Evolutionary conservation across 1,140 invertebrate species (phyloP).

Genomic region (Cherax quadricarinatus): DNA sequence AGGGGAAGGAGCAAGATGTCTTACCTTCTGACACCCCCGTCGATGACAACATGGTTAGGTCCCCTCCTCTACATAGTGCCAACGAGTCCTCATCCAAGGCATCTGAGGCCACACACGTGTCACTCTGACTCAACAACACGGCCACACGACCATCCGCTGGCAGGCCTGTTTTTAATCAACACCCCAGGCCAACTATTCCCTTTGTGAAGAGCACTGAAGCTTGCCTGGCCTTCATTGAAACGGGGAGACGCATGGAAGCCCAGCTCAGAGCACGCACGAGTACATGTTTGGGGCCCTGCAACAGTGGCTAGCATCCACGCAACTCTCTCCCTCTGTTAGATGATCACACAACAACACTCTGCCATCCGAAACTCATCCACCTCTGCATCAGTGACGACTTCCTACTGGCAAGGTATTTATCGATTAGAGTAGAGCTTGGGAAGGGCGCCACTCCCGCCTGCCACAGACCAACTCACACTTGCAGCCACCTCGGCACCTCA

Average conservation of each 20-base stretch:
- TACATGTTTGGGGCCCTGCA: neutral
- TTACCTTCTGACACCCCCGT: constrained; percentile 58
- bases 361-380: constrained; percentile 15
- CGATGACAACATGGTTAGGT: constrained; percentile 68
- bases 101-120: constrained; percentile 55
- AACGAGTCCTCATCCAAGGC: constrained; percentile 61
- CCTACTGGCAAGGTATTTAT: constrained; percentile 40
- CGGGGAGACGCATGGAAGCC: constrained; percentile 34
- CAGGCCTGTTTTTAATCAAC: neutral
- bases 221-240: constrained; percentile 35
- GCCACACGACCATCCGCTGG: constrained; percentile 24
- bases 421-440: constrained; percentile 35
- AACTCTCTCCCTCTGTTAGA: neutral
- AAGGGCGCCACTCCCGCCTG: constrained; percentile 22
- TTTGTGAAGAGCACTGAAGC: neutral
- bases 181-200: constrained; percentile 17
- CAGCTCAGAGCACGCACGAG: neutral
- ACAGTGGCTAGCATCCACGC: neutral
- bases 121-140: constrained; percentile 44
- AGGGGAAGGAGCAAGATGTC: neutral
- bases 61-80: constrained; percentile 64
- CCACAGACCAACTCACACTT: constrained; percentile 53
- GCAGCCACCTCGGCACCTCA: constrained; percentile 26
- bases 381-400: neutral
- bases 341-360: neutral